These are phyloP conservation scores for Exaiptasia diaphana DNA, from an alignment of 64 coral and sea anemone species.

Conservation along the genomic window DNA sequence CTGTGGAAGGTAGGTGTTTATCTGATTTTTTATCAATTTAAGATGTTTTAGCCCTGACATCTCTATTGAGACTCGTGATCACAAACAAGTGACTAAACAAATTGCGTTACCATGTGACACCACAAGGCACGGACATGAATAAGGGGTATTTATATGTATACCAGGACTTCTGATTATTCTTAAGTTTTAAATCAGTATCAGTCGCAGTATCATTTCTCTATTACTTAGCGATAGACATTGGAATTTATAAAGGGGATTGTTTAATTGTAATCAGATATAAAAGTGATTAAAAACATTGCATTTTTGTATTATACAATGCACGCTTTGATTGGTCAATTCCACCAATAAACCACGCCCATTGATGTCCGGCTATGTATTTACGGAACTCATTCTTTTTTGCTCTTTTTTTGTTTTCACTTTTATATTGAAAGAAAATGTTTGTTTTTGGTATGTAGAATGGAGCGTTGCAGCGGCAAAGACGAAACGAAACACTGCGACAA, in stretches of 20 bases:
- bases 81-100: background rate
- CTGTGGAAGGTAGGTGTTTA: conserved; percentile 82
- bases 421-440: background rate
- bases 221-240: no score
- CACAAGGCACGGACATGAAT: background rate
- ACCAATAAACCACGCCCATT: background rate
- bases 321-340: no score
- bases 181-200: background rate
- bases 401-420: background rate
- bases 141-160: no score
- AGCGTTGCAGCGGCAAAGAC: conserved; percentile 55
- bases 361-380: background rate
- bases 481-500: conserved; percentile 62
- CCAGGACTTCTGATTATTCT: background rate
- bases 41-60: background rate
- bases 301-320: no score
- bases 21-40: background rate
- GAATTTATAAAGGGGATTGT: no score
- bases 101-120: background rate
- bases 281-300: background rate
- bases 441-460: conserved; percentile 37
- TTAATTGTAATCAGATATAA: background rate
- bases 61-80: background rate
- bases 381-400: background rate
- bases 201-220: no score